Conservation (phyloP, 2,888 invertebrate genomes). For the Athalia rosae region DNA sequence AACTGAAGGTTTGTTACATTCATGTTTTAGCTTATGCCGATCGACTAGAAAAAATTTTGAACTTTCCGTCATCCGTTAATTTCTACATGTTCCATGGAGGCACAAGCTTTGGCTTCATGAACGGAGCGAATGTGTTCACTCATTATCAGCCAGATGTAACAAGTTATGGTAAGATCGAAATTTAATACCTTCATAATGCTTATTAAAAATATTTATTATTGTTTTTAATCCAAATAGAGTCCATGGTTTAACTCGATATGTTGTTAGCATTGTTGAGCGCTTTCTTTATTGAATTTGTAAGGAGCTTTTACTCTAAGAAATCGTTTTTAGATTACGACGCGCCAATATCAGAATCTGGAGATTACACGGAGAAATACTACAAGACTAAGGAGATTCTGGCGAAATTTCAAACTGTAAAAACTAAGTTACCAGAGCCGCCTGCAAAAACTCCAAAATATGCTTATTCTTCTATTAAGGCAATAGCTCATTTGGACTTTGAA, state of each 20-base stretch:
- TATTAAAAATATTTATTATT: background rate
- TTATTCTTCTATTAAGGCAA: conserved; percentile 62
- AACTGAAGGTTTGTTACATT: background rate
- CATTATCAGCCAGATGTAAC: conserved; percentile 81
- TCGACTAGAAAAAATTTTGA: conserved; percentile 59
- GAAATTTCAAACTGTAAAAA: conserved; percentile 60
- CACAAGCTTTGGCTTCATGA: conserved; percentile 83
- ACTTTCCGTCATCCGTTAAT: conserved; percentile 79
- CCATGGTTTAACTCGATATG: conserved; percentile 18
- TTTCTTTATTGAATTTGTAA: background rate
- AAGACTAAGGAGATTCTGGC: conserved; percentile 53
- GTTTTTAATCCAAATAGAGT: background rate
- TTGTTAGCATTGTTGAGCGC: background rate
- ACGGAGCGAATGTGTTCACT: conserved; percentile 61
- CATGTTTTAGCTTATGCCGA: conserved; percentile 54
- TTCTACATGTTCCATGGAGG: conserved; percentile 93
- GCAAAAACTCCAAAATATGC: conserved; percentile 61
- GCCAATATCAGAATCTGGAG: conserved; percentile 88
- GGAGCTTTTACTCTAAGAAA: background rate
- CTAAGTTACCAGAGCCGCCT: conserved; percentile 67
- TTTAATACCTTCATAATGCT: background rate
- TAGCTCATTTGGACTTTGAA: conserved; percentile 55
- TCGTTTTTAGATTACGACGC: conserved; percentile 82
- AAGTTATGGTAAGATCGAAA: conserved; percentile 77
- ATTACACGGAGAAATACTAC: conserved; percentile 86